Evolutionary conservation across 2,113 vertebrate genomes (phyloP).

Genomic region (Neotoma lepida): DNA sequence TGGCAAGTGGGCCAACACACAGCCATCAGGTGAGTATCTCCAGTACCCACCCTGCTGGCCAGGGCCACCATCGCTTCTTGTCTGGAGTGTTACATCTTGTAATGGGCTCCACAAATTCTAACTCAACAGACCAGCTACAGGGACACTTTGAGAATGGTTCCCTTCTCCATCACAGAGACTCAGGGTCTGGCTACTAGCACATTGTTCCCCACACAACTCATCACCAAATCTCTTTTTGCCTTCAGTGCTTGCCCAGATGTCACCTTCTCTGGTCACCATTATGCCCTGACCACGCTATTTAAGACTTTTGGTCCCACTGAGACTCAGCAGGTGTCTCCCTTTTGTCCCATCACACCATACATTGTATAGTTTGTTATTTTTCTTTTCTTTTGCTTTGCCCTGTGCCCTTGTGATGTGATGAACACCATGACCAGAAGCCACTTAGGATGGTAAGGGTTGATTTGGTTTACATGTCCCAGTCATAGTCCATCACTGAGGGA

Average conservation of each 20-base stretch:
- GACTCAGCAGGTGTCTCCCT: neutral
- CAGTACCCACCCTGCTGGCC: too few species aligned
- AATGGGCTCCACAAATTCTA: neutral
- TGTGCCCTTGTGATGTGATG: neutral
- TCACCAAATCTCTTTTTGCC: neutral
- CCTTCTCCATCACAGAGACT: neutral
- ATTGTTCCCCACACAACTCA: neutral
- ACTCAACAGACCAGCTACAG: neutral
- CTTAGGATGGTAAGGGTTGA: neutral
- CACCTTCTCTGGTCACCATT: neutral
- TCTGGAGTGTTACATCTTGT: neutral
- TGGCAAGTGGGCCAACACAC: too few species aligned
- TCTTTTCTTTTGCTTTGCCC: neutral
- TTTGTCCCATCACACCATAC: neutral
- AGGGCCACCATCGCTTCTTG: neutral
- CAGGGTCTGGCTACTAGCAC: neutral
- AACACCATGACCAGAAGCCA: neutral
- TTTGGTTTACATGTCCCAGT: neutral
- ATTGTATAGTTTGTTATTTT: neutral
- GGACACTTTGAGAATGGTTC: neutral
- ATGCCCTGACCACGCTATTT: neutral
- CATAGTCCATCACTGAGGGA: neutral
- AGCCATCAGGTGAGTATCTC: neutral
- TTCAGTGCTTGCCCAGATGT: conserved; percentile 1
- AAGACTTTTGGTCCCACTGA: neutral